These are phyloP conservation scores for Ancistrus triradiatus DNA, from an alignment of 2,113 vertebrate genomes.

Conservation along the genomic window DNA sequence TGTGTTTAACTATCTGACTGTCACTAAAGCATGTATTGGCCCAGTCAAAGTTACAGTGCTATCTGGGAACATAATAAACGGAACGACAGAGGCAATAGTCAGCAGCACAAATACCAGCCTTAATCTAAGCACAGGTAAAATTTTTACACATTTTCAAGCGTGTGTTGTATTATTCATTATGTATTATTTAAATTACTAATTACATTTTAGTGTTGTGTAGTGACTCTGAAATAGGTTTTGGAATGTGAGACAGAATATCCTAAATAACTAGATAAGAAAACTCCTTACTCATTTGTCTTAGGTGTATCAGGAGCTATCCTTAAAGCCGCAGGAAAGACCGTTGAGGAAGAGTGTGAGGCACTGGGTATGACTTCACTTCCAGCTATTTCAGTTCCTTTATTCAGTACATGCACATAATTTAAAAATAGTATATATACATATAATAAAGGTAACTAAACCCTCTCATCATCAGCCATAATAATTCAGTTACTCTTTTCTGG, in stretches of 20 bases:
- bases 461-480: neutral
- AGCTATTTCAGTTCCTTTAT: neutral
- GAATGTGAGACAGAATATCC: too few relatives aligned
- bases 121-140: conserved; percentile 47
- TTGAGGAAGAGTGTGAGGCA: conserved; percentile 50
- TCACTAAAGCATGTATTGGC: conserved; percentile 45
- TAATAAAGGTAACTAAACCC: neutral
- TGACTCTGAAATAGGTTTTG: too few relatives aligned
- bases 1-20: too few relatives aligned
- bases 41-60: conserved; percentile 44
- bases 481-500: neutral
- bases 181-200: neutral
- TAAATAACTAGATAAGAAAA: too few relatives aligned
- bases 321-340: conserved; percentile 51
- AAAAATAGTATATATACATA: too few relatives aligned
- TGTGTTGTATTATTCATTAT: neutral
- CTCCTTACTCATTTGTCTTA: conserved; percentile 10
- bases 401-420: neutral
- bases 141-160: neutral
- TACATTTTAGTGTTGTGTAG: too few relatives aligned
- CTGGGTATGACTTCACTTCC: conserved; percentile 38
- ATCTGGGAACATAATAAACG: conserved; percentile 53
- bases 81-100: conserved; percentile 52
- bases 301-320: conserved; percentile 58
- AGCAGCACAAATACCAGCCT: conserved; percentile 55